Conservation (phyloP, 2,113 vertebrate genomes). For the Paracanthobrama guichenoti region DNA sequence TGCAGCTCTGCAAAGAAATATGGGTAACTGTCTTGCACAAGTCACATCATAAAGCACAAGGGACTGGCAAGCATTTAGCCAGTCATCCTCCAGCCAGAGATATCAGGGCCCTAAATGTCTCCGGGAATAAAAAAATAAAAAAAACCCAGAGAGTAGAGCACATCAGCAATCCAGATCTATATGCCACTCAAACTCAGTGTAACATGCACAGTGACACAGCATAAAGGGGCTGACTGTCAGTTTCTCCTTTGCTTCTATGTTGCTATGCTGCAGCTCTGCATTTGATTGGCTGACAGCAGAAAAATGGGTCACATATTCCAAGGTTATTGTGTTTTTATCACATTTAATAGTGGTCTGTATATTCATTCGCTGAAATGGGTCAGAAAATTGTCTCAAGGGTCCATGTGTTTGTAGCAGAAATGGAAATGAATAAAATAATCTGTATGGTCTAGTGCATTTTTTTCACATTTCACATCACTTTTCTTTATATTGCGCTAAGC, state of each 20-base stretch:
- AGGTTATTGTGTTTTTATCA: slow-evolving; percentile 38
- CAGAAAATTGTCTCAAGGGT: slow-evolving; percentile 7
- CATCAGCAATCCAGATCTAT: slow-evolving; percentile 30
- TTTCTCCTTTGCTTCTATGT: background rate
- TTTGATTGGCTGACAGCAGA: slow-evolving; percentile 36
- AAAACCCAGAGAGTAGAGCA: background rate
- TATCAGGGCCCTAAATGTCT: slow-evolving; percentile 35
- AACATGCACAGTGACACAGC: slow-evolving; percentile 38
- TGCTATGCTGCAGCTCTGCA: background rate
- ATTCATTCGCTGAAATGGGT: slow-evolving; percentile 1
- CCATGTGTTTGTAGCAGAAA: background rate
- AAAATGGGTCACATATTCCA: slow-evolving; percentile 22
- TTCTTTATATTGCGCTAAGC: slow-evolving; percentile 33
- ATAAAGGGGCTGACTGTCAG: slow-evolving; percentile 13
- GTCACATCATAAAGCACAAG: slow-evolving; percentile 11
- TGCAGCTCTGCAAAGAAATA: slow-evolving; percentile 31
- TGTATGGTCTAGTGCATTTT: background rate
- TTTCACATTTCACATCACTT: slow-evolving; percentile 47
- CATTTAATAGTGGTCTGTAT: background rate
- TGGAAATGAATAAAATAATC: background rate
- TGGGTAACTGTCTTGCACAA: slow-evolving; percentile 41
- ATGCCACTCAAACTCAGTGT: slow-evolving; percentile 13
- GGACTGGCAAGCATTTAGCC: slow-evolving; percentile 26
- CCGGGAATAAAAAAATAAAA: slow-evolving; percentile 1
- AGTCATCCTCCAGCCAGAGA: slow-evolving; percentile 30